Percentiles rank a stretch among this genome's conserved stretches.
Conservation (phyloP, 1,140 invertebrate genomes). For the Wasmannia auropunctata region DNA sequence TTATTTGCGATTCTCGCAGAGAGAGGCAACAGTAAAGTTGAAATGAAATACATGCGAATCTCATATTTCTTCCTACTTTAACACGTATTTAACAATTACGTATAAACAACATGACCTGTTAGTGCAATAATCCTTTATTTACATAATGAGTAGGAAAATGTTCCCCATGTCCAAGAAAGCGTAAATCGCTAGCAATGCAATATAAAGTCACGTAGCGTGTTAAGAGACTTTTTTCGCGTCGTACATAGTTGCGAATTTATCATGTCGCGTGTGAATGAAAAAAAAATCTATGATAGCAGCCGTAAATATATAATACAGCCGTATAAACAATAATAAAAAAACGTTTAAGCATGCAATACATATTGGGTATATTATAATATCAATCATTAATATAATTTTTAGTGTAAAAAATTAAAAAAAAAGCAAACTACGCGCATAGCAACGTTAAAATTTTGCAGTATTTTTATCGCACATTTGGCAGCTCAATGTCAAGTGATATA, state of each 20-base stretch:
- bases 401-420: slow-evolving; percentile 16
- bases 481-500: not conserved
- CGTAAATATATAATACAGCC: not conserved
- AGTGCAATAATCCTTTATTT: slow-evolving; percentile 32
- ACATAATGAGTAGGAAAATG: slow-evolving; percentile 9
- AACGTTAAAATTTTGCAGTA: not conserved
- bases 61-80: not conserved
- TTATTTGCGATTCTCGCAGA: not conserved
- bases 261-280: slow-evolving; percentile 1
- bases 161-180: not conserved
- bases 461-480: slow-evolving; percentile 6
- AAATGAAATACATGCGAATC: not conserved
- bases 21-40: not conserved
- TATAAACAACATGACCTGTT: not conserved
- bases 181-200: not conserved
- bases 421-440: not conserved
- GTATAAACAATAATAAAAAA: slow-evolving; percentile 7
- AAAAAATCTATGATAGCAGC: not conserved
- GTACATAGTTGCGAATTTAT: not conserved
- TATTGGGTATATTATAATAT: slow-evolving; percentile 3
- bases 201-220: slow-evolving; percentile 5
- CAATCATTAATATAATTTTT: not conserved
- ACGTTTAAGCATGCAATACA: not conserved
- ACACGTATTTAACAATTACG: not conserved
- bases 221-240: not conserved